Evolutionary conservation across 2,797 vertebrate species (phyloP).

Genomic region (Ptychadena robeensis): DNA sequence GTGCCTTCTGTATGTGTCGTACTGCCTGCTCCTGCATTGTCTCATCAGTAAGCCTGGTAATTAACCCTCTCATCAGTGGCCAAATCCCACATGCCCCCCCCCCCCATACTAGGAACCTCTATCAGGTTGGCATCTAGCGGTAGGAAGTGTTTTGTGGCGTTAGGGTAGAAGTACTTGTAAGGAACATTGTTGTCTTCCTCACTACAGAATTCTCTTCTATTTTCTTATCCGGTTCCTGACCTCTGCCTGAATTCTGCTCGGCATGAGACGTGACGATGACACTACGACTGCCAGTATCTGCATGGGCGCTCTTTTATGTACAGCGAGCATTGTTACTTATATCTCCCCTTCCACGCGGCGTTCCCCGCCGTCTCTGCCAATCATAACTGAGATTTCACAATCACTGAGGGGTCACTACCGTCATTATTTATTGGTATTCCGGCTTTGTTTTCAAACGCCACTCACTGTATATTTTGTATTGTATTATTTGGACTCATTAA

Average conservation of each 20-base stretch:
- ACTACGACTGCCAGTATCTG: background rate
- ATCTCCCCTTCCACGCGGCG: background rate
- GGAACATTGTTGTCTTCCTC: background rate
- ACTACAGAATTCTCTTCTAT: background rate
- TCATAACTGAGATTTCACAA: background rate
- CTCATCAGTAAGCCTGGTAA: no score
- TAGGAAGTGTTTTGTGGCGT: background rate
- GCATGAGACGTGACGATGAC: background rate
- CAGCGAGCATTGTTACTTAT: background rate
- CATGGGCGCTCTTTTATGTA: background rate
- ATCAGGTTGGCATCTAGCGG: background rate
- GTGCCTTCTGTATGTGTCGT: no score
- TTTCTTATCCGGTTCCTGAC: background rate
- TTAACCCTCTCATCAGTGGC: background rate
- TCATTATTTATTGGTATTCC: constrained; percentile 47
- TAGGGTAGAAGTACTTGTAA: constrained; percentile 14
- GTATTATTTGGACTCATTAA: constrained; percentile 48
- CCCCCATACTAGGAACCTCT: background rate
- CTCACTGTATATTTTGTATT: constrained; percentile 56
- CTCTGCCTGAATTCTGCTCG: background rate
- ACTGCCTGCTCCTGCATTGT: no score
- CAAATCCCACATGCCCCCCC: background rate
- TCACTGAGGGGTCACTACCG: constrained; percentile 18
- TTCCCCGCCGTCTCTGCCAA: background rate
- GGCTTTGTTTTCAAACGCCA: constrained; percentile 21